Evolutionary conservation across 2,888 invertebrate genomes (phyloP), one percentile per base, ranked within the genome.

Genomic region (Parnassius mnemosyne): DNA sequence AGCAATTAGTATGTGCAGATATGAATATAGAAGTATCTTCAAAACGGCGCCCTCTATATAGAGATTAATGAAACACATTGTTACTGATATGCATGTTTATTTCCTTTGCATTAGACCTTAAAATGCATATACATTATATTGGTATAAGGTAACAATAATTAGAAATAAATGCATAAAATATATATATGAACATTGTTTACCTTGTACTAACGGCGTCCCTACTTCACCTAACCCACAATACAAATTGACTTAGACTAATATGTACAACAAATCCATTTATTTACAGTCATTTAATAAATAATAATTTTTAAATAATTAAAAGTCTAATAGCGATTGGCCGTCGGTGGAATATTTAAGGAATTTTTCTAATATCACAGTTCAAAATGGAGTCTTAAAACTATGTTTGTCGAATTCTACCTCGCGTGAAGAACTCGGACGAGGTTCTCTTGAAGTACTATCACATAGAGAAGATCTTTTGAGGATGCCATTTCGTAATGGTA

Each of bases 261-360:
- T 87, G 74, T 87, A 89, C 88, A 88, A 75, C 69, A 68, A 74
- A 67, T 68, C 72, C 70, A 71, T 72, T 72, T 87, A 87, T 84
- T 84, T 87, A 87, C 83, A 88, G 71, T 72, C 74, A 76, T 74
- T 75, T 80, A 87, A 89, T 87, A 89, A 87, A 87, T 88, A 87
- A 80, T 70, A 74, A 78, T 77, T 80, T 81, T 81, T 78, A 79
- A 68, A 76, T 71, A 64, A 71, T 72, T 68, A 63, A 69, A 69
- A 70, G 70, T 72, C 71, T 75, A 77, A 77, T 64, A 75, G 68
- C 67, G 68, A 69, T 70, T 67, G 74, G 72, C 73, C 69, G 69
- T 87, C 88, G 89, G 89, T 88, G 89, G 87, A 86, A 76, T 79
- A 75, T 78, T 76, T 66, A 68, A 69, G 71, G 62, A 53, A 61